phyloP scores from a whole-genome alignment of 1,140 invertebrate species.

The Laupala kohalensis region DNA sequence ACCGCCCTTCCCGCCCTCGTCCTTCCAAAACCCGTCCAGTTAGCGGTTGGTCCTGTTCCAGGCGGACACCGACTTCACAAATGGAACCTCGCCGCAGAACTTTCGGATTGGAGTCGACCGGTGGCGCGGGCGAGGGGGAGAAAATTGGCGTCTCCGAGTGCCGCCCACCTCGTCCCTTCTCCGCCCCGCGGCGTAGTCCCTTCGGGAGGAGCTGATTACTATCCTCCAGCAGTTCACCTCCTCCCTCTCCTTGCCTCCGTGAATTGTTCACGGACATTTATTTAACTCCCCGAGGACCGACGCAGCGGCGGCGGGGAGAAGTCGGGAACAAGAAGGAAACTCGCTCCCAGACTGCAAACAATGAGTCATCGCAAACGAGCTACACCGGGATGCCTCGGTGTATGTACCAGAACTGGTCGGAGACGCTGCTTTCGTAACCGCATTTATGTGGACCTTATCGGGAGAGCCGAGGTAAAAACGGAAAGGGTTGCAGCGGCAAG shows the following conservation, averaged over 20 bases:
- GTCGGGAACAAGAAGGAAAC: not conserved
- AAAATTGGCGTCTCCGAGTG: not conserved
- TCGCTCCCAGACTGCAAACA: not conserved
- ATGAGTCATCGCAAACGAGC: not conserved
- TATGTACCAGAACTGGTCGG: not conserved
- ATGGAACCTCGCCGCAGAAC: not conserved
- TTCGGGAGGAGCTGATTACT: not conserved
- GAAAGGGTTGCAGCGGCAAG: not conserved
- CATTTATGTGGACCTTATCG: not conserved
- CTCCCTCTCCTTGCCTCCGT: not conserved
- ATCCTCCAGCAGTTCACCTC: not conserved
- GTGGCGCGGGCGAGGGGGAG: not conserved
- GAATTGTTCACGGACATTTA: not conserved
- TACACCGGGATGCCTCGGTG: not conserved
- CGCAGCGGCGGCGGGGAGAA: too few relatives aligned
- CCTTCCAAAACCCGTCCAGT: not conserved
- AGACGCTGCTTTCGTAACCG: not conserved
- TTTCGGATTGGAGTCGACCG: not conserved
- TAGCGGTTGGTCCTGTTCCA: not conserved
- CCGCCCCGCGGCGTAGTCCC: too few relatives aligned
- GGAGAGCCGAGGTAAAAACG: not conserved
- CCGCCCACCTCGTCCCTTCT: too few relatives aligned
- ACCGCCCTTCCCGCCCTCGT: too few relatives aligned
- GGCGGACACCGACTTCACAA: not conserved
- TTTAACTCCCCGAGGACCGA: not conserved